Evolutionary conservation across 2,797 vertebrate species (phyloP), one percentile per base, ranked within the genome.

Genomic region (Benthosema pterotum): DNA sequence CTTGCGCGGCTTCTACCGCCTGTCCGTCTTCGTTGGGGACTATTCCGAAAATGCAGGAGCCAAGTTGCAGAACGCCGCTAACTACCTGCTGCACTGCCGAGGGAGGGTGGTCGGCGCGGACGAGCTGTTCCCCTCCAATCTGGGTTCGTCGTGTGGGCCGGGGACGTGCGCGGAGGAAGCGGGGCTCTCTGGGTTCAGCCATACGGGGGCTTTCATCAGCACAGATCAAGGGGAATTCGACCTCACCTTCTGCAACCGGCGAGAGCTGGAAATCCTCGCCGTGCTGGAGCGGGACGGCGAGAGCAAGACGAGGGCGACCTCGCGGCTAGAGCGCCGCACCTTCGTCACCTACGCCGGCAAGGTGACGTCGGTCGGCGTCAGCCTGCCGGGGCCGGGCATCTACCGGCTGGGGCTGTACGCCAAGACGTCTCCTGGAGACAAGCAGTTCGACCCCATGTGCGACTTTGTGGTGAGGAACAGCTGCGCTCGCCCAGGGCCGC

Each of bases 141-240:
- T 94, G 32, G 85, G 91, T 51, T 72, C 83, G 0, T 85, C 68
- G 47, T 95, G 95, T 0, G 90, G 95, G 3, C 91, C 89, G 0
- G 94, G 95, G 14, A 89, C 80, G 17, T 89, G 90, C 57, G 91
- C 93, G 0, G 67, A 77, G 1, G 65, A 85, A 48, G 87, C 82
- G 0, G 88, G 94, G 42, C 79, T 95, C 42, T 86, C 88, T 56
- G 88, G 86, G 11, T 94, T 94, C 38, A 91, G 91, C 79, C 94
- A 93, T 53, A 69, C 80, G 0, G 54, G 51, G 0, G 91, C 93
- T 0, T 64, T 91, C 22, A 77, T 94, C 72, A 91, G 77, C 22
- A 92, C 88, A 15, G 87, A 88, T 46, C 87, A 93, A 28, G 94
- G 94, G 1, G 91, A 89, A 61, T 93, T 93, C 60, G 94, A 93